Conservation (phyloP, 2,888 invertebrate genomes). For the Tipula confusa region DNA sequence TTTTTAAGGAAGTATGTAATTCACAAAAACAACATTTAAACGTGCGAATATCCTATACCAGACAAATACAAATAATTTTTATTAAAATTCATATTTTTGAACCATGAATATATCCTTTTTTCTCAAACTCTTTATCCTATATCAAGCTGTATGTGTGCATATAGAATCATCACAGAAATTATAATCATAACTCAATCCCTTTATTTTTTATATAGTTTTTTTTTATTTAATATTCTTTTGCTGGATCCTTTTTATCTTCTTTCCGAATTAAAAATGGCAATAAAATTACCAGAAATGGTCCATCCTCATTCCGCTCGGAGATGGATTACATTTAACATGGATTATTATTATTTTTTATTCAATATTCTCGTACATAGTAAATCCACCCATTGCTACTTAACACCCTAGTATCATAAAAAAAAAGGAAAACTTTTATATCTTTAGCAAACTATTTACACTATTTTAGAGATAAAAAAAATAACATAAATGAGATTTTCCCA, state of each 20-base stretch:
- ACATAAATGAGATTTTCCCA: neutral
- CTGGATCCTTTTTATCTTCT: neutral
- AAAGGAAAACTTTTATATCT: neutral
- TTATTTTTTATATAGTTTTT: neutral
- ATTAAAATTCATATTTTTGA: no score
- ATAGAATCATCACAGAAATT: neutral
- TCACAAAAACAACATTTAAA: no score
- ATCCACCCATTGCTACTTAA: neutral
- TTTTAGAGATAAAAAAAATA: neutral
- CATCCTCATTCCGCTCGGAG: no score
- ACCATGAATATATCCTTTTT: neutral
- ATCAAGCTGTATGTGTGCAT: neutral
- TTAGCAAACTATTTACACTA: neutral
- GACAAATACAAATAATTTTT: no score
- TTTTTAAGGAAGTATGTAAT: no score
- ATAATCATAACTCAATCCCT: neutral
- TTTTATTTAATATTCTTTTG: neutral
- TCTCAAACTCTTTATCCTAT: neutral
- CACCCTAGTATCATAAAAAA: neutral
- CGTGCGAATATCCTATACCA: no score
- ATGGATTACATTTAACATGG: neutral
- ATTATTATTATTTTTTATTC: neutral
- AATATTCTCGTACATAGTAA: neutral
- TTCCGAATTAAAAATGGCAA: neutral
- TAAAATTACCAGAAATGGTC: neutral